Conservation (phyloP, 2,797 vertebrate genomes). For the Microctenopoma steveboyesi region DNA sequence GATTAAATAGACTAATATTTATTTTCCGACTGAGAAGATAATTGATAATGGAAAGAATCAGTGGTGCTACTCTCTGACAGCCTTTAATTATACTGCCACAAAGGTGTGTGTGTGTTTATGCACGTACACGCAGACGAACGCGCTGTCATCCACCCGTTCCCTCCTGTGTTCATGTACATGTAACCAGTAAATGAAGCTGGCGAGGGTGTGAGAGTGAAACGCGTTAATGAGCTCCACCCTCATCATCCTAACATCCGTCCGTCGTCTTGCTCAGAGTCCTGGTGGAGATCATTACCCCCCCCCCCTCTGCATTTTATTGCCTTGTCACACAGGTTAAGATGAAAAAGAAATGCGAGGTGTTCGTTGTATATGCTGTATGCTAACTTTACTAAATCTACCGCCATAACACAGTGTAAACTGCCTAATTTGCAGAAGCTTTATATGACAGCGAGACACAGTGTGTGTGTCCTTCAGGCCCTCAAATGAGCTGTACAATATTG, state of each 20-base stretch:
- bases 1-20: background rate
- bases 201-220: slow-evolving; percentile 6
- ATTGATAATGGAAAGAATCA: background rate
- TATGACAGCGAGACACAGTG: slow-evolving; percentile 1
- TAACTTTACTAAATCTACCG: slow-evolving; percentile 22
- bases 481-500: slow-evolving; percentile 45
- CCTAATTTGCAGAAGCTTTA: slow-evolving; percentile 43
- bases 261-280: slow-evolving; percentile 36
- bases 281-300: slow-evolving; percentile 36
- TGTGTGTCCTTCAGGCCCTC: slow-evolving; percentile 35
- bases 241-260: slow-evolving; percentile 14
- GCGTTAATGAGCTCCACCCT: slow-evolving; percentile 47
- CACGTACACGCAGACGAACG: background rate
- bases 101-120: background rate
- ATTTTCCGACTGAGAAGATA: background rate
- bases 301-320: slow-evolving; percentile 49
- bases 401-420: slow-evolving; percentile 36
- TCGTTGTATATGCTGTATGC: slow-evolving; percentile 7
- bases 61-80: no score
- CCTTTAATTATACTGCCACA: background rate
- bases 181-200: slow-evolving; percentile 27
- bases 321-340: slow-evolving; percentile 39
- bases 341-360: slow-evolving; percentile 19
- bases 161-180: slow-evolving; percentile 28
- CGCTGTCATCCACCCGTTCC: slow-evolving; percentile 9